Conservation (phyloP, 2,888 invertebrate genomes). For the Limnephilus lunatus region DNA sequence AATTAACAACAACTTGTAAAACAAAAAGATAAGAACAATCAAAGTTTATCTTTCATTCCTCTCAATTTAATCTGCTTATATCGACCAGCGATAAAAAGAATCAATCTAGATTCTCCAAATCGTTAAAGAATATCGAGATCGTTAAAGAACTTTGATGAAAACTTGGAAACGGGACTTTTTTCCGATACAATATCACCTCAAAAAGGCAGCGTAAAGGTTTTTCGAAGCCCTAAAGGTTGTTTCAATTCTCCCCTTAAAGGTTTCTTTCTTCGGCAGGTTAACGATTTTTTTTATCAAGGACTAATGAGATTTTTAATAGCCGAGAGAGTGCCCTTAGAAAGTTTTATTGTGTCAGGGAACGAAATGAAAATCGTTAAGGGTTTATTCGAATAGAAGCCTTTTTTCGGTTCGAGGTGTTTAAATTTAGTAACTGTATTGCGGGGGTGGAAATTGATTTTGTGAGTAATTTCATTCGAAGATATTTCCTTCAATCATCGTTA, state of each 20-base stretch:
- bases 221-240: neutral
- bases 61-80: neutral
- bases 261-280: neutral
- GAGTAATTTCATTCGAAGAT: neutral
- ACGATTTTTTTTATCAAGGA: conserved; percentile 14
- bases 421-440: neutral
- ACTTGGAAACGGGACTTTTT: neutral
- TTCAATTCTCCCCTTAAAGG: neutral
- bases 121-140: neutral
- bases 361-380: neutral
- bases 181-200: neutral
- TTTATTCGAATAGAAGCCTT: neutral
- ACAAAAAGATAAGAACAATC: neutral
- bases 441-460: neutral
- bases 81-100: neutral
- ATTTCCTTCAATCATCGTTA: neutral
- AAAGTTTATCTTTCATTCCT: neutral
- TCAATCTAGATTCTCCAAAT: neutral
- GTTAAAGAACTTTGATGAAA: neutral
- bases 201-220: neutral
- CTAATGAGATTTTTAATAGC: conserved; percentile 31
- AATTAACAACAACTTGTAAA: neutral
- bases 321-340: neutral
- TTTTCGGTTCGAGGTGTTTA: neutral
- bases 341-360: neutral